Evolutionary conservation across 1,140 invertebrate genomes (phyloP).

Genomic region (Cryptotermes secundus): DNA sequence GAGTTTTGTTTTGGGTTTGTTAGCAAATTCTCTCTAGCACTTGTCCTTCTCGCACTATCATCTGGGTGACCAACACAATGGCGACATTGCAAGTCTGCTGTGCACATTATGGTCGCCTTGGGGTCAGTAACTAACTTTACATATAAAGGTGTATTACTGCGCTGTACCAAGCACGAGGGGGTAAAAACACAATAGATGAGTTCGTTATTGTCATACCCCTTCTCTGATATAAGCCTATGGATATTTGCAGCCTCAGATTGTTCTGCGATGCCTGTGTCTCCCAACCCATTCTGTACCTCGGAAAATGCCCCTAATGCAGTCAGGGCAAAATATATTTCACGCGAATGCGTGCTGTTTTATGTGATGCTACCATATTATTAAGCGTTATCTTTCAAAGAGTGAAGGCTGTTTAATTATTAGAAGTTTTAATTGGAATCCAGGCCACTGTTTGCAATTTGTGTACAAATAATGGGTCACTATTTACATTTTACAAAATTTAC

Average conservation of each 20-base stretch:
- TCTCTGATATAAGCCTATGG: not conserved
- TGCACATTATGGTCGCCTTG: not conserved
- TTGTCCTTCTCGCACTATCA: not conserved
- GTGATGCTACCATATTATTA: too few species aligned
- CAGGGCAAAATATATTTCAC: too few species aligned
- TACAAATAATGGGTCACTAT: too few species aligned
- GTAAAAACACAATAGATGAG: not conserved
- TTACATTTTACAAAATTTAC: too few species aligned
- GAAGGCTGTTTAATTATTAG: too few species aligned
- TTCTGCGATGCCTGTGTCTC: not conserved
- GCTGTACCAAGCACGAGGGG: not conserved
- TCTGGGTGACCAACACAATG: not conserved
- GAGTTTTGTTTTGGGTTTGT: not conserved
- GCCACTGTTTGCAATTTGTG: too few species aligned
- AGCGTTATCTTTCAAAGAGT: too few species aligned
- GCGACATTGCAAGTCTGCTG: not conserved
- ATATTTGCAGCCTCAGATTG: not conserved
- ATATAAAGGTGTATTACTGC: not conserved
- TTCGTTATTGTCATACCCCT: not conserved
- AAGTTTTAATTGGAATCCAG: too few species aligned
- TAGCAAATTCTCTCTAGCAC: not conserved
- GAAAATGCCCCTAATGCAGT: too few species aligned
- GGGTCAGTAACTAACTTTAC: not conserved
- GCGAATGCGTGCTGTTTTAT: too few species aligned
- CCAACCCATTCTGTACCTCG: too few species aligned